phyloP scores from a whole-genome alignment of 1,140 invertebrate genomes.

The Diachasmimorpha longicaudata region DNA sequence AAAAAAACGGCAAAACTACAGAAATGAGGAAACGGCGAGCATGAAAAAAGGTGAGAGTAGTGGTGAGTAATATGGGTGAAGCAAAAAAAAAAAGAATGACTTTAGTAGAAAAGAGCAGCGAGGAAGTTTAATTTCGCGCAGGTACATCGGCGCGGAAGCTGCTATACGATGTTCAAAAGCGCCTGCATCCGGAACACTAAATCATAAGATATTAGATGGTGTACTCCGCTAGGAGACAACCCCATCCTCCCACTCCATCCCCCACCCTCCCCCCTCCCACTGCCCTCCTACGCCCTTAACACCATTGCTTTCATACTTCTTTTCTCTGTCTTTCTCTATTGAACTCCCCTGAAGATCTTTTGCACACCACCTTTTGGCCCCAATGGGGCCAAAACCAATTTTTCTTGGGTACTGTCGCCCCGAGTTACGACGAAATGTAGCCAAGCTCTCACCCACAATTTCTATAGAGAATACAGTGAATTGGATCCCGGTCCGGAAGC shows the following conservation, averaged over 20 bases:
- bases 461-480: slow-evolving; percentile 2
- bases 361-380: slow-evolving; percentile 33
- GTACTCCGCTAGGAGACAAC: slow-evolving; percentile 21
- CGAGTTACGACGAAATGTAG: slow-evolving; percentile 55
- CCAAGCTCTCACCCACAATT: not conserved
- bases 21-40: slow-evolving; percentile 3
- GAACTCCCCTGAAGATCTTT: slow-evolving; percentile 33
- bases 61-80: not conserved
- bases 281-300: not conserved
- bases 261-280: too few relatives aligned
- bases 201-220: slow-evolving; percentile 59
- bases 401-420: slow-evolving; percentile 52
- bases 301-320: not conserved
- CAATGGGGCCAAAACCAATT: slow-evolving; percentile 45
- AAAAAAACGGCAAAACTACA: slow-evolving; percentile 1
- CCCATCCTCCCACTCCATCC: too few relatives aligned
- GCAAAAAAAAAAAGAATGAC: slow-evolving; percentile 12
- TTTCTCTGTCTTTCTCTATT: not conserved
- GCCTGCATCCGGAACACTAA: slow-evolving; percentile 53
- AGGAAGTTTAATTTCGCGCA: slow-evolving; percentile 54
- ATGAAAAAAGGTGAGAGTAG: slow-evolving; percentile 7
- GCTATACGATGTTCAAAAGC: slow-evolving; percentile 43
- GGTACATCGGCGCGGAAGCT: slow-evolving; percentile 44
- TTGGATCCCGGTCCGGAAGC: slow-evolving; percentile 2
- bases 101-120: not conserved